These are phyloP conservation scores for honey bee (Apis mellifera) DNA, from an alignment of 1,140 invertebrate genomes.

Conservation along the genomic window DNA sequence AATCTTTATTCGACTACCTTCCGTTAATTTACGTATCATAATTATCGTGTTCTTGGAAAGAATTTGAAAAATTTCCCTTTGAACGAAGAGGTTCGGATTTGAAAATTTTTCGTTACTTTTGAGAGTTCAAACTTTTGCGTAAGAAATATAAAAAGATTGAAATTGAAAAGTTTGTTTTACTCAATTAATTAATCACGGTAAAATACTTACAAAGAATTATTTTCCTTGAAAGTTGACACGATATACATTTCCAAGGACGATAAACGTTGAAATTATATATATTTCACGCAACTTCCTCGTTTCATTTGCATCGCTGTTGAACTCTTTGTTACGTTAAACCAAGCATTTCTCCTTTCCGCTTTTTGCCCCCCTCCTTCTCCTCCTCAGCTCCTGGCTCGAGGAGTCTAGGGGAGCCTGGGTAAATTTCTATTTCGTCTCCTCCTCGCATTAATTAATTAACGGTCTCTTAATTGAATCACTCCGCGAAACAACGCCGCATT, in stretches of 20 bases:
- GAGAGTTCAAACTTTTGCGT: no score
- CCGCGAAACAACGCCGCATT: slow-evolving; percentile 60
- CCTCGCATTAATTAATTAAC: slow-evolving; percentile 69
- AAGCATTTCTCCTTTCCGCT: slow-evolving; percentile 31
- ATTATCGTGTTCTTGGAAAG: neutral
- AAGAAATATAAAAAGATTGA: no score
- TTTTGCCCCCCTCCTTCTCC: slow-evolving; percentile 40
- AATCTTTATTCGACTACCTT: no score
- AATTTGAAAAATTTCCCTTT: neutral
- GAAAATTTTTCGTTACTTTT: no score
- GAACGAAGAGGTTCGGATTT: no score
- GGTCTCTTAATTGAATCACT: slow-evolving; percentile 70
- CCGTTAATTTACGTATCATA: neutral
- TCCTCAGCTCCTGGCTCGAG: slow-evolving; percentile 31
- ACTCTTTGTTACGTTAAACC: slow-evolving; percentile 1
- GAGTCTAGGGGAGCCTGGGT: slow-evolving; percentile 44
- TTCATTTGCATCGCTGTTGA: neutral
- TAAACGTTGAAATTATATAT: neutral
- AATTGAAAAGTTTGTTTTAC: no score
- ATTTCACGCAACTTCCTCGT: neutral
- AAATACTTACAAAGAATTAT: neutral
- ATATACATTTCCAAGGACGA: neutral
- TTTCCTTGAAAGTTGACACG: neutral
- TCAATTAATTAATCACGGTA: no score
- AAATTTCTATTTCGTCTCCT: slow-evolving; percentile 58